Conservation (phyloP, 2,888 invertebrate genomes). For the Seladonia tumulorum region DNA sequence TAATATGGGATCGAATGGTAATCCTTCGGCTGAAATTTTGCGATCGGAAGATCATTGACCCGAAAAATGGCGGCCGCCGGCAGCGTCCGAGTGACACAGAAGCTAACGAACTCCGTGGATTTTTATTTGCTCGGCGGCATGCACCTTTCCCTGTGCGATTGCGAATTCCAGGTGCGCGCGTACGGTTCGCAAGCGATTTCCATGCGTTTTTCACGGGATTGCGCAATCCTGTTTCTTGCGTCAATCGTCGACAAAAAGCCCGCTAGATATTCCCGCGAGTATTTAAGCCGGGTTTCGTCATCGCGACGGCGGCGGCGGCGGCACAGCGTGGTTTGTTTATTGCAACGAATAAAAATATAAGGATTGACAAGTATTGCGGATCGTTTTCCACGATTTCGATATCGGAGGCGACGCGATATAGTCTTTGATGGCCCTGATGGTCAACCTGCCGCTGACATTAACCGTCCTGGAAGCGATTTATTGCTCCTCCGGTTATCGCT, state of each 20-base stretch:
- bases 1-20: neutral
- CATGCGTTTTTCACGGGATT: conserved; percentile 44
- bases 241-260: conserved; percentile 16
- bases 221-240: conserved; percentile 36
- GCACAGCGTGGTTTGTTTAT: neutral
- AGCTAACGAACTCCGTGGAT: conserved; percentile 18
- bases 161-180: conserved; percentile 39
- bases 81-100: conserved; percentile 18
- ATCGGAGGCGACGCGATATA: conserved; percentile 36
- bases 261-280: conserved; percentile 36
- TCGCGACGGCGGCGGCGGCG: neutral
- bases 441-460: conserved; percentile 81
- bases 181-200: conserved; percentile 38
- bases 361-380: conserved; percentile 20
- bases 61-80: neutral
- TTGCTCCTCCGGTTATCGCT: conserved; percentile 78
- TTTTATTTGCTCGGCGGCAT: conserved; percentile 9
- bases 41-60: neutral
- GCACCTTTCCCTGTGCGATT: conserved; percentile 52
- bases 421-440: conserved; percentile 59
- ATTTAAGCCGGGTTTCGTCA: conserved; percentile 28
- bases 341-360: conserved; percentile 38
- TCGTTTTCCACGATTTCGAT: conserved; percentile 45
- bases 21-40: neutral
- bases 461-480: conserved; percentile 80